Base-by-base conservation (phyloP, 1,140 invertebrate species). In the Triops cancriformis region DNA sequence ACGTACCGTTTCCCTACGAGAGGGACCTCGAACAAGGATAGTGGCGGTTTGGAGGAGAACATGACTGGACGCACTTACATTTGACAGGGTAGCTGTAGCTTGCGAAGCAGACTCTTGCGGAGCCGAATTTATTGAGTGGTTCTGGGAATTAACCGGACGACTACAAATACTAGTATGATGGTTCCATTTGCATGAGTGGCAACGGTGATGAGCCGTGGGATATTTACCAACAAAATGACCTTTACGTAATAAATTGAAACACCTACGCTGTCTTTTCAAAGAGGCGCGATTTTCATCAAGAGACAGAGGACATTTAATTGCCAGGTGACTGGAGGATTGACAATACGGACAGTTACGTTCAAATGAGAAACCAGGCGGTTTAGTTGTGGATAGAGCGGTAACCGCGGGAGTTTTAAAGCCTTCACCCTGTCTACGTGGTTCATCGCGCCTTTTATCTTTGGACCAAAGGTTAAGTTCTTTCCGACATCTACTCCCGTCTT, bases 101-200 rank as follows among this genome's bases (percentile, higher is more conserved):
- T n/a, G n/a, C n/a, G n/a, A 10, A 28, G 7, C 12, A 6, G 28
- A 26, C 31, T 9, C 0, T 9, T 9, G 6, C n/a, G 18, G 28
- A 42, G 27, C 0, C 10, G 12, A 18, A 45, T 0, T 10, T 14
- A 1, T 3, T 41, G 37, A 10, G 10, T 26, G n/a, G 1, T 26
- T 28, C 11, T 75, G 37, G 28, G 42, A 23, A 12, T 64, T 2
- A 0, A 12, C 9, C n/a, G n/a, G n/a, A 23, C 45, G 45, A 0
- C 42, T 64, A 26, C 76, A 76, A n/a, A 76, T 76, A 27, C 23
- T 11, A 76, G 2, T 42, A 42, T n/a, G 45, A 7, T n/a, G 42
- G 43, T 6, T 12, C 23, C 51, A 9, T 9, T 37, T 28, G 23
- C 76, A 72, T 6, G 51, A 64, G 14, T 64, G 51, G 14, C 51